phyloP scores from a whole-genome alignment of 1,140 invertebrate species.

The Colletes gigas region DNA sequence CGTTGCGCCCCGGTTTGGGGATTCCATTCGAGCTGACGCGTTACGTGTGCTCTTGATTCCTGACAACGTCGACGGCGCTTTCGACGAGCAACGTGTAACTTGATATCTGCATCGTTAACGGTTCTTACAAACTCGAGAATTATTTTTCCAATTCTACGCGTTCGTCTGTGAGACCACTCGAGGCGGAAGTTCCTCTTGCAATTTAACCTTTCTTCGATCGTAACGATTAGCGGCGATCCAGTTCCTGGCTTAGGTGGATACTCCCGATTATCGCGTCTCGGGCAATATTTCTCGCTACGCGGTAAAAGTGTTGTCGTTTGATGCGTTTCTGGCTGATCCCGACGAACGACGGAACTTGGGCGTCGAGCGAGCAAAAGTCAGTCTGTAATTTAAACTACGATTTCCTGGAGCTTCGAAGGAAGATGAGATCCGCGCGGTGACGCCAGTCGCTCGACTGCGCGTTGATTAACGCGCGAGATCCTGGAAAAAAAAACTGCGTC shows the following conservation, averaged over 20 bases:
- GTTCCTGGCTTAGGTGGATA: neutral
- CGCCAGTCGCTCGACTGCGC: no score
- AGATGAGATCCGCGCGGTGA: neutral
- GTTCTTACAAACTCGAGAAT: no score
- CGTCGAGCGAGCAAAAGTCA: neutral
- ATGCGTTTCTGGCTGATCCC: neutral
- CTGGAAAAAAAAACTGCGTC: neutral
- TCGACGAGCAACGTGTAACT: neutral
- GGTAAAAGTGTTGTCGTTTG: neutral
- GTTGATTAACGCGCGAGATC: neutral
- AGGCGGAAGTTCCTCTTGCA: no score
- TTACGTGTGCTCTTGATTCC: neutral
- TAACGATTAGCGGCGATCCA: no score
- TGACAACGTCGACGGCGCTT: neutral
- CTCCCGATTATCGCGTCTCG: neutral
- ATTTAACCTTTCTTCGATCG: no score
- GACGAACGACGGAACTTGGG: neutral
- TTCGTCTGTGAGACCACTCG: no score
- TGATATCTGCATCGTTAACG: neutral
- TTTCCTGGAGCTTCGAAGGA: neutral
- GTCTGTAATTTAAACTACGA: constrained; percentile 8
- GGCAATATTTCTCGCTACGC: constrained; percentile 7
- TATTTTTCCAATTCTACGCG: no score
- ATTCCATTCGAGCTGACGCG: neutral
- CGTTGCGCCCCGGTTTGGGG: neutral